phyloP scores from a whole-genome alignment of 1,140 invertebrate species.

The Drosophila sp. region DNA sequence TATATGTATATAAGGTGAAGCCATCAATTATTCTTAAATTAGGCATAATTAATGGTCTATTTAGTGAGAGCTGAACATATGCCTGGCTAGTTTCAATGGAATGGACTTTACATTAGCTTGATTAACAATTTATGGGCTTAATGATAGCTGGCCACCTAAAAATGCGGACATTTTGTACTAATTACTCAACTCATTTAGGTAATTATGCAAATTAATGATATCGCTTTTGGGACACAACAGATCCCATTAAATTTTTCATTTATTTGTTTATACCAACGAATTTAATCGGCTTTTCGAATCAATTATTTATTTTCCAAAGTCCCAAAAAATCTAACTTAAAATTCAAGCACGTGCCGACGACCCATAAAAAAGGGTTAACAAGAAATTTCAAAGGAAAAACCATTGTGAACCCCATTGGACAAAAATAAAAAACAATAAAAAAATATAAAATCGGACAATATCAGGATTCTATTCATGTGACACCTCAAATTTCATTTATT shows the following conservation, averaged over 20 bases:
- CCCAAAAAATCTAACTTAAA: not conserved
- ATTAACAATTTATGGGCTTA: slow-evolving; percentile 49
- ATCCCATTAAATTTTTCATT: slow-evolving; percentile 18
- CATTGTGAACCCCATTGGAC: slow-evolving; percentile 14
- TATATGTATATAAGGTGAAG: no score
- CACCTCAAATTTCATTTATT: slow-evolving; percentile 48
- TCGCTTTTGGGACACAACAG: not conserved
- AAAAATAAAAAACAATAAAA: slow-evolving; percentile 26
- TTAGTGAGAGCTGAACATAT: slow-evolving; percentile 19
- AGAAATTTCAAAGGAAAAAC: slow-evolving; percentile 42
- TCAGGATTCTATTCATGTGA: slow-evolving; percentile 44
- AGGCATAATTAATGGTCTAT: slow-evolving; percentile 51
- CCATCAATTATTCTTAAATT: slow-evolving; percentile 8
- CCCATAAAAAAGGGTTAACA: slow-evolving; percentile 15
- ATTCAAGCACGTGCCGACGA: slow-evolving; percentile 31
- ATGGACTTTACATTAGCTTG: slow-evolving; percentile 43
- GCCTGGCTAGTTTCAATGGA: slow-evolving; percentile 4
- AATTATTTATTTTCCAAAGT: slow-evolving; percentile 43
- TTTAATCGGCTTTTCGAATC: slow-evolving; percentile 46
- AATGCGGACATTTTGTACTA: slow-evolving; percentile 20
- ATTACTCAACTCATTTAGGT: slow-evolving; percentile 49
- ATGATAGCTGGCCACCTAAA: slow-evolving; percentile 17
- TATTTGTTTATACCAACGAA: slow-evolving; percentile 33
- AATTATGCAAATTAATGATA: slow-evolving; percentile 58
- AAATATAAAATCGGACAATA: slow-evolving; percentile 39